Percentiles rank a stretch among this genome's conserved stretches.
Evolutionary conservation across 1,140 invertebrate species (phyloP).

Genomic region (Drosophila watanabei): DNA sequence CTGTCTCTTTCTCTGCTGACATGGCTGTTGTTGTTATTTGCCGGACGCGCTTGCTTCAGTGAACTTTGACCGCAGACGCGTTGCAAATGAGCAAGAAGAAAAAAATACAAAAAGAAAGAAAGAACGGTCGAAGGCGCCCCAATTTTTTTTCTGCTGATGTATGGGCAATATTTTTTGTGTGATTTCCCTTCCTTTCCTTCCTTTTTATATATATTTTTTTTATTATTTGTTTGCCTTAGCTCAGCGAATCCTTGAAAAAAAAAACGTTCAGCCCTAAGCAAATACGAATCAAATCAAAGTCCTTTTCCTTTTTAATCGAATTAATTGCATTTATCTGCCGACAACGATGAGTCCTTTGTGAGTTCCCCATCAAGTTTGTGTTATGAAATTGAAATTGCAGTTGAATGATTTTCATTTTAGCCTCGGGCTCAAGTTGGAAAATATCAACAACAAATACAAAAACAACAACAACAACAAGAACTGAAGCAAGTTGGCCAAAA

Average conservation of each 20-base stretch:
- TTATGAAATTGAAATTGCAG: constrained; percentile 55
- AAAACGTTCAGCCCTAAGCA: constrained; percentile 9
- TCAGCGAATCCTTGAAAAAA: constrained; percentile 23
- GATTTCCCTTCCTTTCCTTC: neutral
- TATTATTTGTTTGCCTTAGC: neutral
- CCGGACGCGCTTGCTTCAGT: constrained; percentile 29
- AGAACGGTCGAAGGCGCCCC: constrained; percentile 19
- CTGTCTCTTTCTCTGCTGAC: constrained; percentile 42
- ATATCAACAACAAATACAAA: neutral
- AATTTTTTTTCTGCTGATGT: constrained; percentile 63
- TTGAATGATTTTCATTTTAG: constrained; percentile 59
- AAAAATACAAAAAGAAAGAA: neutral
- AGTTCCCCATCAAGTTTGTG: constrained; percentile 26
- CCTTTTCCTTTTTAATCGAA: constrained; percentile 67
- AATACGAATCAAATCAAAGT: constrained; percentile 5
- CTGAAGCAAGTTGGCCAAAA: neutral
- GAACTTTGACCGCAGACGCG: constrained; percentile 70
- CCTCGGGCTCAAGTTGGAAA: constrained; percentile 1
- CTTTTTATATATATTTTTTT: neutral
- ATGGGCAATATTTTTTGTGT: constrained; percentile 23
- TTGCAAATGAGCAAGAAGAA: constrained; percentile 55
- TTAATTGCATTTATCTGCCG: constrained; percentile 69
- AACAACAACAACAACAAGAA: neutral
- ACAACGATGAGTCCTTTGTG: constrained; percentile 31
- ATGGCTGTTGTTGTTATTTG: constrained; percentile 7